These are phyloP conservation scores for Phainopepla nitens DNA, from an alignment of 2,113 vertebrate genomes.

Conservation along the genomic window DNA sequence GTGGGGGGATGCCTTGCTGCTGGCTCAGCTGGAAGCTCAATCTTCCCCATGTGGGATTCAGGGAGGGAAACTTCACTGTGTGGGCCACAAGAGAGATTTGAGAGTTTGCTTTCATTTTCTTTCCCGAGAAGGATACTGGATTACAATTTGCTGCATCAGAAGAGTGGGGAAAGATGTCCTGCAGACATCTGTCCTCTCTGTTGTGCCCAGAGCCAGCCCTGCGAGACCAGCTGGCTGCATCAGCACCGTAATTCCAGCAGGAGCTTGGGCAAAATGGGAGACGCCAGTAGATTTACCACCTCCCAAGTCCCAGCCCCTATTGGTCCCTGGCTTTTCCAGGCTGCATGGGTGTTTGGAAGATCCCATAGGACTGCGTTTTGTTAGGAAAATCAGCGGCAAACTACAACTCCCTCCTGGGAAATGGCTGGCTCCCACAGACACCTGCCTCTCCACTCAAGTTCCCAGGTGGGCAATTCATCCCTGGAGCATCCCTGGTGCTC, in stretches of 20 bases:
- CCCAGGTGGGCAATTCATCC: background rate
- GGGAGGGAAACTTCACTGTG: background rate
- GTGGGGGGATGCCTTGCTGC: fast-evolving
- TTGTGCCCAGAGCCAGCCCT: background rate
- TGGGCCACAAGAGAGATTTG: background rate
- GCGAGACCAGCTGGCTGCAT: fast-evolving
- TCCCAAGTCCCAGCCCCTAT: background rate
- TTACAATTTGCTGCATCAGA: background rate
- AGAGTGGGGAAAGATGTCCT: background rate
- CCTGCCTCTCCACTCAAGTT: background rate
- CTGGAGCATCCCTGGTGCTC: background rate
- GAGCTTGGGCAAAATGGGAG: background rate
- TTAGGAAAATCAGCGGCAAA: background rate
- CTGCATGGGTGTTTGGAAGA: background rate
- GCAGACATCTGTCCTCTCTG: too few relatives aligned
- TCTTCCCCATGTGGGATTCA: fast-evolving
- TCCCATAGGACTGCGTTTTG: fast-evolving
- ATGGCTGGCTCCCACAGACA: background rate
- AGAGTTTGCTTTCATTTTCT: background rate
- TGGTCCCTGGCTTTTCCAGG: background rate
- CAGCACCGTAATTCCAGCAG: fast-evolving
- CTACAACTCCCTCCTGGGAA: background rate
- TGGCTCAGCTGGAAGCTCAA: background rate
- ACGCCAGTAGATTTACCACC: background rate
- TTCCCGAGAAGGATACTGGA: background rate